Percentiles rank a stretch among this genome's conserved stretches.
phyloP scores from a whole-genome alignment of 2,888 invertebrate genomes.

The Andricus quercusramuli region DNA sequence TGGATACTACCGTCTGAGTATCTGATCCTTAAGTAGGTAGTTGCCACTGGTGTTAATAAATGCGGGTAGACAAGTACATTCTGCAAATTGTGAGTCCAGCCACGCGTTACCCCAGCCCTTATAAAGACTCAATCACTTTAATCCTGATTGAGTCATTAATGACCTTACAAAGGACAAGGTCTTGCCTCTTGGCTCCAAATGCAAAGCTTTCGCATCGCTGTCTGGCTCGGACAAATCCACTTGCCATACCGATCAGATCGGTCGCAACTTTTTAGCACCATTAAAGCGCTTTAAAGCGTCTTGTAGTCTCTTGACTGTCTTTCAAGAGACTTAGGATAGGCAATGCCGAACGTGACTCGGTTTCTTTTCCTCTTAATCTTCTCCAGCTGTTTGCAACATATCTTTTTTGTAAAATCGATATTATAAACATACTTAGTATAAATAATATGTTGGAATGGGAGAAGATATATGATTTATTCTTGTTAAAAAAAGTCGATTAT shows the following conservation, averaged over 20 bases:
- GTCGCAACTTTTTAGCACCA: slow-evolving; percentile 13
- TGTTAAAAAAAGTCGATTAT: neutral
- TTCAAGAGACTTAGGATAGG: slow-evolving; percentile 2
- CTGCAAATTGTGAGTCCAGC: slow-evolving; percentile 70
- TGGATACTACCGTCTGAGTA: neutral
- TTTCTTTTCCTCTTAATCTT: slow-evolving; percentile 9
- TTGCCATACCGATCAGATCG: slow-evolving; percentile 36
- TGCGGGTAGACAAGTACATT: slow-evolving; percentile 67
- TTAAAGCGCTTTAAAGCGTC: slow-evolving; percentile 15
- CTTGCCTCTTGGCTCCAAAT: slow-evolving; percentile 63
- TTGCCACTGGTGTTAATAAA: slow-evolving; percentile 68
- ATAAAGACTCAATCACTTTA: slow-evolving; percentile 71
- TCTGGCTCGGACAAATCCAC: slow-evolving; percentile 16
- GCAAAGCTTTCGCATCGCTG: slow-evolving; percentile 59
- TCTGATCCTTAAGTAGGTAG: slow-evolving; percentile 66
- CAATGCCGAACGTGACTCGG: slow-evolving; percentile 19
- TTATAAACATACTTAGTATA: neutral
- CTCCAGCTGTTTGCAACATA: neutral
- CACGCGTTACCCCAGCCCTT: slow-evolving; percentile 70
- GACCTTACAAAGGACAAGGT: slow-evolving; percentile 73
- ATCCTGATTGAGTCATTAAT: slow-evolving; percentile 75
- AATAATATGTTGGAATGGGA: no score
- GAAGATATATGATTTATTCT: neutral
- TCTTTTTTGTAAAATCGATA: neutral
- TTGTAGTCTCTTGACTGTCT: slow-evolving; percentile 1